phyloP scores from a whole-genome alignment of 2,797 vertebrate species.

The Prionace glauca region DNA sequence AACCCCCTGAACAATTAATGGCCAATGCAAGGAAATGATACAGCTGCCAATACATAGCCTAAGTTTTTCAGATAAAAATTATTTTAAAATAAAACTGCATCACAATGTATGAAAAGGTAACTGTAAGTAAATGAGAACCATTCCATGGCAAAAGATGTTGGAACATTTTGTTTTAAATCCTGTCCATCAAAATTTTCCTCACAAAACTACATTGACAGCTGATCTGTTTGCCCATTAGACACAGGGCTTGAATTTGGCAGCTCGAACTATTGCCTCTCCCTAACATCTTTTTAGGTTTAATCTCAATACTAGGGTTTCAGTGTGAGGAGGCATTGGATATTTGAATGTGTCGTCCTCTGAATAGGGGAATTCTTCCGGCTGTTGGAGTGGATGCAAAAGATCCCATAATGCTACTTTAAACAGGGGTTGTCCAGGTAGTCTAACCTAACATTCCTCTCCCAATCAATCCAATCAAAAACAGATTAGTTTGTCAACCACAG shows the following conservation, averaged over 20 bases:
- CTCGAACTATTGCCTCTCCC: not conserved
- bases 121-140: not conserved
- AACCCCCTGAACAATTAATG: slow-evolving; percentile 59
- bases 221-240: not conserved
- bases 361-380: not conserved
- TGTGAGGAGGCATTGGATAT: no score
- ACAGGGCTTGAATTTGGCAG: not conserved
- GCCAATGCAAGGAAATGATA: not conserved
- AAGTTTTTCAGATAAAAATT: not conserved
- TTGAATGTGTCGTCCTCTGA: not conserved
- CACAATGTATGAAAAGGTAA: not conserved
- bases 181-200: not conserved
- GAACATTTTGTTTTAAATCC: not conserved
- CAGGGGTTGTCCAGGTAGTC: not conserved
- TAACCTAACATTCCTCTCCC: not conserved
- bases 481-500: not conserved
- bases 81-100: not conserved
- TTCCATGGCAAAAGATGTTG: not conserved
- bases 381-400: not conserved
- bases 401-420: not conserved
- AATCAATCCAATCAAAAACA: not conserved
- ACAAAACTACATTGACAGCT: not conserved
- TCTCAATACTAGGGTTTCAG: not conserved
- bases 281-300: not conserved
- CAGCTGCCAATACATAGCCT: not conserved